Evolutionary conservation across 2,888 invertebrate species (phyloP).

Genomic region (Nezara viridula): DNA sequence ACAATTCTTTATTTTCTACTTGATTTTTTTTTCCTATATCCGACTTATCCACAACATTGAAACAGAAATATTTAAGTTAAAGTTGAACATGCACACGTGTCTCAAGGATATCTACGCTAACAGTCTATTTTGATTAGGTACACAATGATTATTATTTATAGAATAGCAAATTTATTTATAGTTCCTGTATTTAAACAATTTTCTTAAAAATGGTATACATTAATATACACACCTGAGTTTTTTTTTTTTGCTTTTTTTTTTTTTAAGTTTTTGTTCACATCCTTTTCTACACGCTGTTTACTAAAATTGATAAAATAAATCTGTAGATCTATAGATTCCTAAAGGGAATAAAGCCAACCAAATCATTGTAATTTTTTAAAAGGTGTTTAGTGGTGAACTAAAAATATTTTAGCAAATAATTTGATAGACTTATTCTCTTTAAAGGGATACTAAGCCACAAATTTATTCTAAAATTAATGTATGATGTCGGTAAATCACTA

Average conservation of each 20-base stretch:
- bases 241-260: conserved; percentile 1
- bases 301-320: conserved; percentile 5
- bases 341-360: neutral
- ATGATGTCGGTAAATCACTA: neutral
- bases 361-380: neutral
- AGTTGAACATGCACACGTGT: conserved; percentile 61
- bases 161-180: conserved; percentile 58
- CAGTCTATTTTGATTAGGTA: conserved; percentile 64
- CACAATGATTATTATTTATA: conserved; percentile 62
- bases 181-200: conserved; percentile 59
- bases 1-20: neutral
- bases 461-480: neutral
- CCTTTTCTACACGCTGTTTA: neutral
- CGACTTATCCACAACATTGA: neutral
- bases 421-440: neutral
- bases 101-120: conserved; percentile 62
- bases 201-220: conserved; percentile 60
- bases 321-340: neutral
- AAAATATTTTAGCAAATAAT: neutral
- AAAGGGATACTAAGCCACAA: neutral
- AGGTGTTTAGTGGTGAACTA: neutral
- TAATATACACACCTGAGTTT: conserved; percentile 46
- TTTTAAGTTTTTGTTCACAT: conserved; percentile 13
- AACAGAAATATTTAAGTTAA: conserved; percentile 58
- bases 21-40: neutral